A percentile compares a stretch with the other conserved stretches of the same genome.
Conservation (phyloP, 2,113 vertebrate species). For the Sakesphorus luctuosus region DNA sequence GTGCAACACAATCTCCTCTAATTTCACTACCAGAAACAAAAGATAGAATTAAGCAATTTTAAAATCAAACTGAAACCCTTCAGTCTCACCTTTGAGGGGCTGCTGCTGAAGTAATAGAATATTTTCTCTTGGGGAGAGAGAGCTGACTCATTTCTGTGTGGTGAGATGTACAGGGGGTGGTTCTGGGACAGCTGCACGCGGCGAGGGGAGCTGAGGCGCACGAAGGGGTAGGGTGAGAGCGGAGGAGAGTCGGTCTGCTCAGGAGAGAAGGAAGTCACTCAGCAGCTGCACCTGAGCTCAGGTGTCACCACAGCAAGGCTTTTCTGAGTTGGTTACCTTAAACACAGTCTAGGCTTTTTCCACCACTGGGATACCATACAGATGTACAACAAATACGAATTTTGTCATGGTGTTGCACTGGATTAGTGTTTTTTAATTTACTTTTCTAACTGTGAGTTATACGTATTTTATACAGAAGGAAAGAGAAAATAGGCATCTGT, state of each 20-base stretch:
- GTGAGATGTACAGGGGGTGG: constrained; percentile 90
- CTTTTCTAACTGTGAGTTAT: neutral
- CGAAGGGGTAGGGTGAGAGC: constrained; percentile 86
- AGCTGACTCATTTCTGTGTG: constrained; percentile 81
- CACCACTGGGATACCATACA: rapidly evolving
- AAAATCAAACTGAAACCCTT: neutral
- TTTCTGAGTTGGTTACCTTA: neutral
- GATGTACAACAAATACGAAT: rapidly evolving
- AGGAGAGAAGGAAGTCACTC: neutral
- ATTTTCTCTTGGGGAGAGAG: constrained; percentile 86
- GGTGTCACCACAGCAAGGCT: neutral
- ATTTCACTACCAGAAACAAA: neutral
- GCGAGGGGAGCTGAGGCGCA: constrained; percentile 85
- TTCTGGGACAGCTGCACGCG: constrained; percentile 89
- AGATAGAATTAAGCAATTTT: neutral
- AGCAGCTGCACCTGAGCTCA: rapidly evolving
- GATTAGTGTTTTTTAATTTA: rapidly evolving
- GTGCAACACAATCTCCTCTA: neutral
- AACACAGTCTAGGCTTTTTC: neutral
- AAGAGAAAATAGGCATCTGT: neutral
- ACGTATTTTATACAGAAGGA: neutral
- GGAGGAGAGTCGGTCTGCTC: constrained; percentile 82
- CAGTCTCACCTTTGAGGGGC: constrained; percentile 87
- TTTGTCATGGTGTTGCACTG: neutral
- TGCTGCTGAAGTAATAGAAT: constrained; percentile 92